Conservation (phyloP, 2,888 invertebrate genomes). For the Eupithecia pulchellata region DNA sequence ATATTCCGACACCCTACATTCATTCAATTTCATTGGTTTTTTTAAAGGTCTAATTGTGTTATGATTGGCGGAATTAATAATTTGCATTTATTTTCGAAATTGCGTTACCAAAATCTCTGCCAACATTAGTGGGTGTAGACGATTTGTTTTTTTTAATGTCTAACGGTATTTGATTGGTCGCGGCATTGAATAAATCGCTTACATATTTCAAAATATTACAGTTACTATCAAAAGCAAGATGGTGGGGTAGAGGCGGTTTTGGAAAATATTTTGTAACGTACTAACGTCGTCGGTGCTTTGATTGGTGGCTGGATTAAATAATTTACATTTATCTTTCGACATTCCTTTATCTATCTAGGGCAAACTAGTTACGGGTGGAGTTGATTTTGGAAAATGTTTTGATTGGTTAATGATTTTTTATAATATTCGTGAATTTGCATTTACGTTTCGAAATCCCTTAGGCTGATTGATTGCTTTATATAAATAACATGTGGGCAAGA, state of each 20-base stretch:
- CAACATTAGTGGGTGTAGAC: background rate
- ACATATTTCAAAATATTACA: too few relatives aligned
- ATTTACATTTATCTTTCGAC: background rate
- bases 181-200: too few relatives aligned
- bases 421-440: background rate
- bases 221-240: too few relatives aligned
- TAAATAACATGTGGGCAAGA: too few relatives aligned
- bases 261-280: background rate
- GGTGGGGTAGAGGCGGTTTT: background rate
- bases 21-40: too few relatives aligned
- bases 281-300: background rate
- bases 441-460: background rate
- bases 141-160: too few relatives aligned
- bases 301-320: background rate
- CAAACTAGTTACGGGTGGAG: too few relatives aligned
- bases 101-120: background rate
- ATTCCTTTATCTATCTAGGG: background rate
- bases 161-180: too few relatives aligned
- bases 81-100: constrained; percentile 1
- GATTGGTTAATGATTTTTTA: background rate
- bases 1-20: too few relatives aligned
- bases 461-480: too few relatives aligned
- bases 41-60: background rate
- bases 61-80: background rate
- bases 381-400: too few relatives aligned